Percentiles rank a stretch among this genome's conserved stretches.
Evolutionary conservation across 1,140 invertebrate species (phyloP).

Genomic region (Brachionus sp.): DNA sequence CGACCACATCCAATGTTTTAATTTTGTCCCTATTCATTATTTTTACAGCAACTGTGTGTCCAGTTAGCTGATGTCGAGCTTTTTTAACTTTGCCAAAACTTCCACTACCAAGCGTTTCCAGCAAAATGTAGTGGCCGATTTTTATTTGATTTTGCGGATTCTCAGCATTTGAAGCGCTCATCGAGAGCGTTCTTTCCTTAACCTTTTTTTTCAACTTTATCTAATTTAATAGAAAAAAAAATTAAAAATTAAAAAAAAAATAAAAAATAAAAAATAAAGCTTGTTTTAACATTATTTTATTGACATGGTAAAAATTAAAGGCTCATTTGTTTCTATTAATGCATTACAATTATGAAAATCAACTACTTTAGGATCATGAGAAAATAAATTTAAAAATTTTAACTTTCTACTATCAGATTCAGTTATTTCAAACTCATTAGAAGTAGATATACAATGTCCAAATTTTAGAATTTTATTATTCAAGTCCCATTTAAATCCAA

Average conservation of each 20-base stretch:
- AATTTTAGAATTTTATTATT: constrained; percentile 9
- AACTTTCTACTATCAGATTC: neutral
- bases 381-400: neutral
- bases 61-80: constrained; percentile 78
- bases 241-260: neutral
- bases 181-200: constrained; percentile 33
- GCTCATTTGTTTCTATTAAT: constrained; percentile 22
- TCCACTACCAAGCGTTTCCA: constrained; percentile 62
- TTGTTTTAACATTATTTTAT: constrained; percentile 13
- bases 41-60: constrained; percentile 97
- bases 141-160: constrained; percentile 50
- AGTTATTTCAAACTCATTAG: constrained; percentile 29
- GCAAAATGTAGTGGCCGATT: constrained; percentile 63
- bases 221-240: neutral
- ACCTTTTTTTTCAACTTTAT: constrained; percentile 41
- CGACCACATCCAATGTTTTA: constrained; percentile 96
- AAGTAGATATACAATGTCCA: neutral
- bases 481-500: constrained; percentile 30
- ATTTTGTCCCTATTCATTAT: constrained; percentile 98
- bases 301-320: constrained; percentile 38
- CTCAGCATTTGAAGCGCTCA: constrained; percentile 31
- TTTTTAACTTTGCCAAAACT: constrained; percentile 65
- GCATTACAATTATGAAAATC: neutral
- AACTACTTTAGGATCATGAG: neutral
- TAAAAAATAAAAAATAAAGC: neutral